A percentile compares a stretch with the other conserved stretches of the same genome.
Conservation (phyloP, 1,140 invertebrate species). For the Archivesica marissinica region DNA sequence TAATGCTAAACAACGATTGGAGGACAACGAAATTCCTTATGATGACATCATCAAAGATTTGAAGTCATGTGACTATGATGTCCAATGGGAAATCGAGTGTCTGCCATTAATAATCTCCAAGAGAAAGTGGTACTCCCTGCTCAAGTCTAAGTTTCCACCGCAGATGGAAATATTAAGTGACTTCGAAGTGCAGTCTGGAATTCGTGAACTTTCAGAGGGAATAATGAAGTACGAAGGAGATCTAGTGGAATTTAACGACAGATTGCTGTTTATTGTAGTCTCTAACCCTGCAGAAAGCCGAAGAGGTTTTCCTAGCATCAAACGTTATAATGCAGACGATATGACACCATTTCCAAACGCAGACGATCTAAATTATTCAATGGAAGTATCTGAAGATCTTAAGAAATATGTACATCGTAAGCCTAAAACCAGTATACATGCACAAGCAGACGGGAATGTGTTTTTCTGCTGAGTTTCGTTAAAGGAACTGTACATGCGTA, state of each 20-base stretch:
- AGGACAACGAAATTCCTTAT: constrained; percentile 78
- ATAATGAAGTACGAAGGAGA: constrained; percentile 81
- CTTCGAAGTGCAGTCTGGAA: constrained; percentile 76
- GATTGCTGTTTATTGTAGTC: constrained; percentile 80
- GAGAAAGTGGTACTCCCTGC: constrained; percentile 80
- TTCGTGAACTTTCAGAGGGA: constrained; percentile 81
- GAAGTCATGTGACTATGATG: constrained; percentile 75
- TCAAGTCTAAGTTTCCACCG: constrained; percentile 80
- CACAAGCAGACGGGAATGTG: neutral
- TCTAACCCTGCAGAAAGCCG: constrained; percentile 66
- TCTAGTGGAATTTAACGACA: constrained; percentile 77
- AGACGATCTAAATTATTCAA: constrained; percentile 69
- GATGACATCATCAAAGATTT: constrained; percentile 78
- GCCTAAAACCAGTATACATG: constrained; percentile 22
- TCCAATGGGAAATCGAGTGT: constrained; percentile 81
- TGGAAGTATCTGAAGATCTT: constrained; percentile 72
- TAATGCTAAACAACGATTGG: constrained; percentile 74
- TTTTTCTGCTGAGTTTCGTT: constrained; percentile 21
- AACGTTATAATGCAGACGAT: constrained; percentile 70
- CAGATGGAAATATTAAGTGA: constrained; percentile 79
- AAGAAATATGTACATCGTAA: constrained; percentile 45
- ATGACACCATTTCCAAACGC: constrained; percentile 62
- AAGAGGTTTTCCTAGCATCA: constrained; percentile 69
- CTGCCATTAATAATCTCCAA: constrained; percentile 79
- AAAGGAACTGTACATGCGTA: too few relatives aligned